Conservation (phyloP, 2,888 invertebrate genomes). For the Sclerodermus sp. region DNA sequence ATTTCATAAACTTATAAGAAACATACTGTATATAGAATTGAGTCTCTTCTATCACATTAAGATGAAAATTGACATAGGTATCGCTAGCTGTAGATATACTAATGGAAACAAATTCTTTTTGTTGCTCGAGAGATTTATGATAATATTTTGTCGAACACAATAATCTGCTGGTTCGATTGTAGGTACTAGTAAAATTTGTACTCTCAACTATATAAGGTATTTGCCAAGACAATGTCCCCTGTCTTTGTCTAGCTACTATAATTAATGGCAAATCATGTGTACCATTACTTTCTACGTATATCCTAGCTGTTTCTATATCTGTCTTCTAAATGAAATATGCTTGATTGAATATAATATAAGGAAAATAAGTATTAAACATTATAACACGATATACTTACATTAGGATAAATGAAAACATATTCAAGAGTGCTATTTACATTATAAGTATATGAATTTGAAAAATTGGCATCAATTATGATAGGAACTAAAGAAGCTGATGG, state of each 20-base stretch:
- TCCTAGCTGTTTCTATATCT: slow-evolving; percentile 38
- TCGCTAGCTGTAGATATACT: slow-evolving; percentile 71
- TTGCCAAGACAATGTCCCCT: slow-evolving; percentile 78
- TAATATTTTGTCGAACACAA: slow-evolving; percentile 65
- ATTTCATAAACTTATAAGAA: not conserved
- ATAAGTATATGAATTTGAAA: slow-evolving; percentile 30
- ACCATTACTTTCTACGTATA: slow-evolving; percentile 56
- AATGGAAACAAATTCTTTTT: slow-evolving; percentile 64
- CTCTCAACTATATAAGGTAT: slow-evolving; percentile 68
- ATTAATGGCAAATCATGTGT: slow-evolving; percentile 67
- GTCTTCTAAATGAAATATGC: slow-evolving; percentile 19
- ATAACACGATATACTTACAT: slow-evolving; percentile 42
- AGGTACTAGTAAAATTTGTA: slow-evolving; percentile 32
- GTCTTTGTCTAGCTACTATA: slow-evolving; percentile 74
- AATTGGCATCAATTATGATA: slow-evolving; percentile 41
- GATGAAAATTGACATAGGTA: slow-evolving; percentile 62
- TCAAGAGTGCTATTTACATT: slow-evolving; percentile 41
- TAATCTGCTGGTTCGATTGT: slow-evolving; percentile 59
- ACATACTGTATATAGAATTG: slow-evolving; percentile 63
- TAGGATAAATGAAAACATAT: slow-evolving; percentile 48
- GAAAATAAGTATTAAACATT: not conserved
- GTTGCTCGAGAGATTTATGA: slow-evolving; percentile 32
- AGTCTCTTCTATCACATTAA: slow-evolving; percentile 63
- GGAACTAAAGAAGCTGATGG: slow-evolving; percentile 33
- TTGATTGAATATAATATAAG: not conserved